Evolutionary conservation across 2,888 invertebrate species (phyloP).

Genomic region (Gisinianus flammeolus): DNA sequence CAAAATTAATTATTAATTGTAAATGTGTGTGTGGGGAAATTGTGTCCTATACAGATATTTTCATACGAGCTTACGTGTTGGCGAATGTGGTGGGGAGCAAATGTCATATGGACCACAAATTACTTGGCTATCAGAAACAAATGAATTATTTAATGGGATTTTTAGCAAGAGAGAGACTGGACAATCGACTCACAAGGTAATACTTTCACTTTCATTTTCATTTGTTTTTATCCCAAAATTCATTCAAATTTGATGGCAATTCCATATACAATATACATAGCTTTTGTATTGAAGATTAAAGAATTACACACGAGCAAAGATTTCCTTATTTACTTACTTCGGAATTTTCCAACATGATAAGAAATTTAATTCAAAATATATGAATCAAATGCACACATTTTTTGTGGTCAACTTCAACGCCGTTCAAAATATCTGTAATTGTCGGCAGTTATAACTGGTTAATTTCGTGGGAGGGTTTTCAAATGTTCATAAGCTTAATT

Average conservation of each 20-base stretch:
- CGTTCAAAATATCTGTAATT: neutral
- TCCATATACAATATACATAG: too few species aligned
- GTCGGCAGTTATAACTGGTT: neutral
- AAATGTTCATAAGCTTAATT: neutral
- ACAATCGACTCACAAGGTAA: constrained; percentile 13
- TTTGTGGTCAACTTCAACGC: neutral
- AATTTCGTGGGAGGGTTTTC: neutral
- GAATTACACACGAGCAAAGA: too few species aligned
- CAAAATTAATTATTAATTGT: too few species aligned
- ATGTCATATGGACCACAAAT: constrained; percentile 45
- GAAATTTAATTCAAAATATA: too few species aligned
- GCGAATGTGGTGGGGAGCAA: constrained; percentile 44
- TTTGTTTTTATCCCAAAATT: neutral
- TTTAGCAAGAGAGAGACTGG: constrained; percentile 41
- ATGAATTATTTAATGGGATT: constrained; percentile 44
- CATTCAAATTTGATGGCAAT: too few species aligned
- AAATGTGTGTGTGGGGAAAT: too few species aligned
- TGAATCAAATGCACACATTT: too few species aligned
- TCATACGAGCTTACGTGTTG: constrained; percentile 34
- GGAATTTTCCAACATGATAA: too few species aligned
- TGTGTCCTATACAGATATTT: constrained; percentile 36
- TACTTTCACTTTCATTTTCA: neutral
- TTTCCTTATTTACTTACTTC: too few species aligned
- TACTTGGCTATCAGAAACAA: constrained; percentile 44
- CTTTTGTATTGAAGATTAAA: too few species aligned